Evolutionary conservation across 2,888 invertebrate genomes (phyloP).

Genomic region (Branchinecta sandiegonensis): DNA sequence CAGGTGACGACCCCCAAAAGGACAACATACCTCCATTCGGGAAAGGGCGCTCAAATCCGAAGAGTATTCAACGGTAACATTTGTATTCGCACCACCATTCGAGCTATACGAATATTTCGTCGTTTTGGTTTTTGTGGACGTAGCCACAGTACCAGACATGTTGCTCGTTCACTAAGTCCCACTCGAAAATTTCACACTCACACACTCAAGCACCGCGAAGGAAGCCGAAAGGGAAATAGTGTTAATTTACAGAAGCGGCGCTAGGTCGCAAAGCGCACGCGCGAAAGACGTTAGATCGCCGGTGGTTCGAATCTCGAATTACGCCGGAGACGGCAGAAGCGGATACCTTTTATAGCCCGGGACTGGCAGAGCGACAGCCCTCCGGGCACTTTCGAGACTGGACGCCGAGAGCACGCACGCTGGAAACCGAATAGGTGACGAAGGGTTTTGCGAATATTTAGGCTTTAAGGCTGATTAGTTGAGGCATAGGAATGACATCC

Average conservation of each 20-base stretch:
- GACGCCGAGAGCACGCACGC: too few relatives aligned
- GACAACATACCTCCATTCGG: constrained; percentile 72
- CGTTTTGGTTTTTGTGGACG: constrained; percentile 48
- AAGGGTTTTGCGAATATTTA: too few relatives aligned
- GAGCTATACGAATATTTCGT: constrained; percentile 67
- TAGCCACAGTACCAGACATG: constrained; percentile 32
- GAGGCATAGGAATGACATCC: too few relatives aligned
- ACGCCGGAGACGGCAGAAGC: background rate
- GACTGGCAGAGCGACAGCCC: background rate
- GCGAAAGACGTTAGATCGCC: background rate
- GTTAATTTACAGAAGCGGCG: background rate
- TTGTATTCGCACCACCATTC: constrained; percentile 59
- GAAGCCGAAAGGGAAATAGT: background rate
- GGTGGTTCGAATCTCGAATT: constrained; percentile 15
- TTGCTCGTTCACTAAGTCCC: background rate
- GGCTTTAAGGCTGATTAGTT: too few relatives aligned
- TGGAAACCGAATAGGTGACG: too few relatives aligned
- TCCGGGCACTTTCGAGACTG: too few relatives aligned
- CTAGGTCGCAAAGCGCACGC: background rate
- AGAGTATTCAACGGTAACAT: constrained; percentile 89
- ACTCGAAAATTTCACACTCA: constrained; percentile 11
- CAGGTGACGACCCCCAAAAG: constrained; percentile 19
- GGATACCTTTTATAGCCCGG: constrained; percentile 14
- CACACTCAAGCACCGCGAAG: constrained; percentile 14
- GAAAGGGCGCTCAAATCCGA: constrained; percentile 84